phyloP scores from a whole-genome alignment of 2,797 vertebrate genomes.

The Decapterus maruadsi region DNA sequence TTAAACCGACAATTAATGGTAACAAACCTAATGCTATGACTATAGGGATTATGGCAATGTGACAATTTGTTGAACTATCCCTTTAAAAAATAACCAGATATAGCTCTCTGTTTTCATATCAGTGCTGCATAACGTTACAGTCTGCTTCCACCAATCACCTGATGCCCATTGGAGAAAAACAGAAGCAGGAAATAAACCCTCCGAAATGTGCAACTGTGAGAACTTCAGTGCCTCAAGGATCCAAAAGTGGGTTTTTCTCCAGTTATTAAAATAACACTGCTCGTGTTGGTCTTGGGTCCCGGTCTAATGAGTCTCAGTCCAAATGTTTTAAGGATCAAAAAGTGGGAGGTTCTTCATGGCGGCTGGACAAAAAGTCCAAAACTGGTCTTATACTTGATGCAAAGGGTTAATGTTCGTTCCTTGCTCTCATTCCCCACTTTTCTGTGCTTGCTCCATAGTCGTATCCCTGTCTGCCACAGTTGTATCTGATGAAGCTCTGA shows the following conservation, averaged over 20 bases:
- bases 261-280: conserved; percentile 23
- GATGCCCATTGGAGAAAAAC: conserved; percentile 52
- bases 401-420: not conserved
- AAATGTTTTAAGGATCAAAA: conserved; percentile 5
- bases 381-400: conserved; percentile 19
- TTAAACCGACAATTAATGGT: no score
- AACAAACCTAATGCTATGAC: no score
- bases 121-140: conserved; percentile 39
- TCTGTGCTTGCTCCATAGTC: not conserved
- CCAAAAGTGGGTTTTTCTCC: conserved; percentile 23
- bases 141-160: conserved; percentile 36
- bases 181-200: conserved; percentile 43
- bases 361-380: conserved; percentile 3
- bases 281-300: conserved; percentile 35
- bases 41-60: no score
- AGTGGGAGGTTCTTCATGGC: conserved; percentile 17
- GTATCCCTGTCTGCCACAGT: not conserved
- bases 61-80: no score
- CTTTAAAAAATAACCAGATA: conserved; percentile 26
- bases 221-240: conserved; percentile 30
- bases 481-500: not conserved
- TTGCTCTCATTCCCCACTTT: not conserved
- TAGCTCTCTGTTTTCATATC: conserved; percentile 52
- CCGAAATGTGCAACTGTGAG: conserved; percentile 29
- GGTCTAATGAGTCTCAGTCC: not conserved